Evolutionary conservation across 1,140 invertebrate species (phyloP).

Genomic region (Macrocentrus cingulum): DNA sequence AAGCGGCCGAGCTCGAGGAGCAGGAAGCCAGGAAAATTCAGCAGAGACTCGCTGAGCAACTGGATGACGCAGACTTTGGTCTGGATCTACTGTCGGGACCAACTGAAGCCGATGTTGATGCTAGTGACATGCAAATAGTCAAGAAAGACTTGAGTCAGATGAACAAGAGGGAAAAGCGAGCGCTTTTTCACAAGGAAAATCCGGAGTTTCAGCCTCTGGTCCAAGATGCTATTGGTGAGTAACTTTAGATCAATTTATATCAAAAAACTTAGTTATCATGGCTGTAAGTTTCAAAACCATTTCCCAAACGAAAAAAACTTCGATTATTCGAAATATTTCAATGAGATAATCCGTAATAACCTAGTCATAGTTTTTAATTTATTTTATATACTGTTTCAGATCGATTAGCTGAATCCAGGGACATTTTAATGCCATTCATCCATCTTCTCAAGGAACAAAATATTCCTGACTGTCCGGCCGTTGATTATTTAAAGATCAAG

Average conservation of each 20-base stretch:
- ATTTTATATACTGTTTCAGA: constrained; percentile 48
- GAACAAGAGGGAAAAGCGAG: constrained; percentile 72
- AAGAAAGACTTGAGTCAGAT: constrained; percentile 76
- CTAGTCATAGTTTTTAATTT: too few relatives aligned
- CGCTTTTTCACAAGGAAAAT: constrained; percentile 78
- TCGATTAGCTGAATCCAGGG: constrained; percentile 64
- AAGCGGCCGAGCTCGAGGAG: constrained; percentile 79
- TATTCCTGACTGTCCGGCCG: constrained; percentile 61
- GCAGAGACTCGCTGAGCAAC: constrained; percentile 72
- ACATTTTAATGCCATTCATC: constrained; percentile 68
- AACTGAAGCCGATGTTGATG: constrained; percentile 39
- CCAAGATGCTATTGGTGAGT: constrained; percentile 74
- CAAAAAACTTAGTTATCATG: too few relatives aligned
- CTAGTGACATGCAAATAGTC: constrained; percentile 61
- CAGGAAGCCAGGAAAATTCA: constrained; percentile 83
- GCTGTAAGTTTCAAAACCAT: too few relatives aligned
- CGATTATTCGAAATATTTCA: too few relatives aligned
- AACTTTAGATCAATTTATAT: too few relatives aligned
- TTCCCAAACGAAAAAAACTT: too few relatives aligned
- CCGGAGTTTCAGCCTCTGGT: constrained; percentile 79
- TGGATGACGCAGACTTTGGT: constrained; percentile 80
- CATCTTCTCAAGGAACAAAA: constrained; percentile 63
- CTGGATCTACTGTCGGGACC: constrained; percentile 65
- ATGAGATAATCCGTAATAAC: too few relatives aligned
- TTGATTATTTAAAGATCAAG: constrained; percentile 71